Percentiles rank a stretch among this genome's conserved stretches.
phyloP scores from a whole-genome alignment of 1,140 invertebrate genomes.

The Heliconius melpomene region DNA sequence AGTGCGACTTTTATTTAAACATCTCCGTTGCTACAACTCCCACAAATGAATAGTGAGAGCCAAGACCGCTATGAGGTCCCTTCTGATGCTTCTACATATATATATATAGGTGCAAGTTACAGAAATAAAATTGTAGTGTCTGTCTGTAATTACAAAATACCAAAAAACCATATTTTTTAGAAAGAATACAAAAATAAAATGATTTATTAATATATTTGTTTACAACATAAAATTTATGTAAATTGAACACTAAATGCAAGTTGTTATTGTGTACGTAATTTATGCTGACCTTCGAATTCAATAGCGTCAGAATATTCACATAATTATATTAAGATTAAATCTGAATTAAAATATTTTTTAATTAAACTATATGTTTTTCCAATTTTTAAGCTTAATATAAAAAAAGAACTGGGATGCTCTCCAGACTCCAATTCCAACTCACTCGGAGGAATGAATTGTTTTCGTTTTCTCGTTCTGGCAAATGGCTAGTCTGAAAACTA shows the following conservation, averaged over 20 bases:
- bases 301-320: not conserved
- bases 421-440: too few relatives aligned
- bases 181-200: not conserved
- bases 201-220: too few relatives aligned
- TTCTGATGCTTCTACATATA: too few relatives aligned
- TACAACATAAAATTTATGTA: too few relatives aligned
- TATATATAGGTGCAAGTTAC: too few relatives aligned
- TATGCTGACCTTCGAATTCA: not conserved
- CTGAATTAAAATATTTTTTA: not conserved
- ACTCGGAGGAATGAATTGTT: too few relatives aligned
- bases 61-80: too few relatives aligned
- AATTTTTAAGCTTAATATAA: not conserved
- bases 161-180: not conserved
- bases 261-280: not conserved
- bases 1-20: too few relatives aligned
- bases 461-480: too few relatives aligned
- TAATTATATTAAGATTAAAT: not conserved
- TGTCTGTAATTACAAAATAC: not conserved
- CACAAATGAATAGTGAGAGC: too few relatives aligned
- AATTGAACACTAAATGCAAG: not conserved
- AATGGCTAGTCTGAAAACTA: too few relatives aligned
- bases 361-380: not conserved
- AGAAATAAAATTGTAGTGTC: not conserved
- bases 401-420: not conserved
- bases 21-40: too few relatives aligned